Evolutionary conservation across 2,797 vertebrate species (phyloP).

Genomic region (Oreortyx pictus): DNA sequence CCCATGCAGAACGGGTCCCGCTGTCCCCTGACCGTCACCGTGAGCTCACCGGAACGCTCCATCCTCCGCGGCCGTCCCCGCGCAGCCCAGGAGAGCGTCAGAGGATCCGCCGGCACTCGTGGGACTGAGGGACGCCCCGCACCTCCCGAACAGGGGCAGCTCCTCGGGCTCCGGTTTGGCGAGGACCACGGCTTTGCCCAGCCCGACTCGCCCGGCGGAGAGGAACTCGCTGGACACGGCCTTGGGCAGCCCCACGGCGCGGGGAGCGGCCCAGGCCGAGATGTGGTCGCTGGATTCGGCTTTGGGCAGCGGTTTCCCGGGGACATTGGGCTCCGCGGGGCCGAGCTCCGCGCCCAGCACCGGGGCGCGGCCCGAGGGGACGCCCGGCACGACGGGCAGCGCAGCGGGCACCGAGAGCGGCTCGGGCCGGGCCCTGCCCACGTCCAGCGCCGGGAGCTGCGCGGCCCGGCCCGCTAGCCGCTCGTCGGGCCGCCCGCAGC

Average conservation of each 20-base stretch:
- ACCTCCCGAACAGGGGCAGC: not conserved
- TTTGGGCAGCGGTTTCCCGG: conserved; percentile 42
- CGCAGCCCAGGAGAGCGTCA: conserved; percentile 5
- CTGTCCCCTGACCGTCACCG: not conserved
- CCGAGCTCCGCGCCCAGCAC: conserved; percentile 26
- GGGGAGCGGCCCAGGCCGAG: conserved; percentile 2
- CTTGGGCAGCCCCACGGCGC: conserved; percentile 37
- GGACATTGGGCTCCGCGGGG: not conserved
- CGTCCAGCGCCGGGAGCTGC: conserved; percentile 57
- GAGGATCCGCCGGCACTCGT: not conserved
- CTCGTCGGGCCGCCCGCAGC: conserved; percentile 47
- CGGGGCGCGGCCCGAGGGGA: conserved; percentile 26
- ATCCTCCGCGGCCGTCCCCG: conserved; percentile 36
- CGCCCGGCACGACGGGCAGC: conserved; percentile 76
- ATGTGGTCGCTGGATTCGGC: conserved; percentile 63
- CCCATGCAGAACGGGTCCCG: not conserved
- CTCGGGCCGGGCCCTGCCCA: conserved; percentile 7
- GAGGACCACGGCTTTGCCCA: not conserved
- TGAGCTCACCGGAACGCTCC: conserved; percentile 76
- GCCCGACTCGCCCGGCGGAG: not conserved
- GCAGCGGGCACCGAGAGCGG: conserved; percentile 69
- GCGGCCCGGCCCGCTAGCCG: not conserved
- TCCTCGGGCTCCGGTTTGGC: conserved; percentile 17
- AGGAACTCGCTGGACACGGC: conserved; percentile 70
- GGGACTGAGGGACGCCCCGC: not conserved